These are phyloP conservation scores for Hydrotaea diabolus DNA, from an alignment of 2,888 invertebrate genomes.

Conservation along the genomic window DNA sequence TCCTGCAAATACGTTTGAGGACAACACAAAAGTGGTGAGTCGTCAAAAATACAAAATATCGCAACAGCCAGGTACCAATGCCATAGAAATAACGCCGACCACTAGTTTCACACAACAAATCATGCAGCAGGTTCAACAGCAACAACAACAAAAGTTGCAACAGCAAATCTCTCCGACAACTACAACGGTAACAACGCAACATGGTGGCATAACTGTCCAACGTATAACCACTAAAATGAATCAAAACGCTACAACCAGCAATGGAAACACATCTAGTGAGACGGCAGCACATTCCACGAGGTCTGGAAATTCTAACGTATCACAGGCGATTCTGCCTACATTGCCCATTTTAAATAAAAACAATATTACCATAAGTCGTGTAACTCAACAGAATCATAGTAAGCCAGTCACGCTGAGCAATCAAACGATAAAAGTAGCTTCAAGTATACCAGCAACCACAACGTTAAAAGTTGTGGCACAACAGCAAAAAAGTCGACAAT, in stretches of 20 bases:
- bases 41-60: constrained; percentile 71
- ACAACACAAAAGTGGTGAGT: constrained; percentile 18
- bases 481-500: constrained; percentile 42
- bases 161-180: constrained; percentile 66
- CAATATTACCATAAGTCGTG: constrained; percentile 78
- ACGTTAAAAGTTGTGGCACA: constrained; percentile 53
- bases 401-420: constrained; percentile 44
- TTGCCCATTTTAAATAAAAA: constrained; percentile 77
- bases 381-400: constrained; percentile 69
- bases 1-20: background rate
- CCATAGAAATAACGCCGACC: constrained; percentile 71
- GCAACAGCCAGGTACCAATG: constrained; percentile 67
- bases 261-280: constrained; percentile 65
- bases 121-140: constrained; percentile 70
- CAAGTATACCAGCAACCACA: constrained; percentile 44
- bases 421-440: constrained; percentile 20
- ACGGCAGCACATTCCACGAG: constrained; percentile 46
- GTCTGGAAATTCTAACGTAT: constrained; percentile 69
- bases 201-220: constrained; percentile 73
- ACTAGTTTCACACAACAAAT: constrained; percentile 73
- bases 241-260: background rate
- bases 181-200: constrained; percentile 65
- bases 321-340: constrained; percentile 65
- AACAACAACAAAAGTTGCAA: constrained; percentile 68
- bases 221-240: constrained; percentile 73